Conservation (phyloP, 1,140 invertebrate genomes). For the Polyergus mexicanus region DNA sequence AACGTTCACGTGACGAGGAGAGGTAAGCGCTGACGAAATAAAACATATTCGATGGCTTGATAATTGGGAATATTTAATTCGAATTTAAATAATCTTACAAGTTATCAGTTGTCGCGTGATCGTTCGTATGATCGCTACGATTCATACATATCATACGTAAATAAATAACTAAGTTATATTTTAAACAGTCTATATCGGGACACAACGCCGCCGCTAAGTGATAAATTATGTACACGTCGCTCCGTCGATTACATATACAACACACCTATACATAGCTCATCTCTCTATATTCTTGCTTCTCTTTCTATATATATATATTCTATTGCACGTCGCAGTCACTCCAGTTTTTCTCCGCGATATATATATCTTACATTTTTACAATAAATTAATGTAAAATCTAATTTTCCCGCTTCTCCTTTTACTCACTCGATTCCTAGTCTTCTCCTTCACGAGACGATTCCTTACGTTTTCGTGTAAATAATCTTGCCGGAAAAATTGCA, state of each 20-base stretch:
- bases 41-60: slow-evolving; percentile 67
- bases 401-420: background rate
- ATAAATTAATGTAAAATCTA: slow-evolving; percentile 82
- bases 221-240: slow-evolving; percentile 83
- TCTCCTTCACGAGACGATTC: background rate
- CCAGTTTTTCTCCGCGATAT: slow-evolving; percentile 62
- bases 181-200: slow-evolving; percentile 85
- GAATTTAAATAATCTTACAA: slow-evolving; percentile 85
- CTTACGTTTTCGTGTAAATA: slow-evolving; percentile 22
- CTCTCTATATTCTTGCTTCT: slow-evolving; percentile 67
- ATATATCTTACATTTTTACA: slow-evolving; percentile 85
- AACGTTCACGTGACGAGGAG: slow-evolving; percentile 16
- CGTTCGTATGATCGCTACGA: slow-evolving; percentile 59
- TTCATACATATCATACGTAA: slow-evolving; percentile 79
- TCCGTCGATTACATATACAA: slow-evolving; percentile 69
- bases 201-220: slow-evolving; percentile 80
- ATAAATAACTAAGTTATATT: slow-evolving; percentile 86
- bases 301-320: slow-evolving; percentile 76
- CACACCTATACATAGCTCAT: slow-evolving; percentile 76
- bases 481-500: slow-evolving; percentile 62
- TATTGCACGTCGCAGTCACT: slow-evolving; percentile 85
- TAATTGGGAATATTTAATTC: slow-evolving; percentile 85
- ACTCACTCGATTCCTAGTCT: slow-evolving; percentile 13
- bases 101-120: slow-evolving; percentile 77
- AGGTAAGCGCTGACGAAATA: slow-evolving; percentile 58